Evolutionary conservation across 2,113 vertebrate species (phyloP), one percentile per base, ranked within the genome.

Genomic region (Lontra canadensis): DNA sequence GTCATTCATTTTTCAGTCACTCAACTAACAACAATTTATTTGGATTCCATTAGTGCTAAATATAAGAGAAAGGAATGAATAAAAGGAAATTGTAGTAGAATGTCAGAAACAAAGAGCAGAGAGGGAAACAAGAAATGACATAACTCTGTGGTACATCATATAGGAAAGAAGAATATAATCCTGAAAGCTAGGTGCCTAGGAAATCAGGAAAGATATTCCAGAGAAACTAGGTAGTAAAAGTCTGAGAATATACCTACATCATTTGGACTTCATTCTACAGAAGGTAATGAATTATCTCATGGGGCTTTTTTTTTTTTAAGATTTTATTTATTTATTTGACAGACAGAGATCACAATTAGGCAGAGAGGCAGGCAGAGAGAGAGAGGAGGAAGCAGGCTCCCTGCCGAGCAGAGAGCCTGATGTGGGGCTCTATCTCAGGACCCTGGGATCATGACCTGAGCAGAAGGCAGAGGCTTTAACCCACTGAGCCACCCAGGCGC

Each of bases 261-360:
- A 7, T 65, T 65, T 59, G 6, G 67, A 61, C 12, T 49, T 79
- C 31, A 29, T 36, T 42, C 25, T 74, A n/a, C 31, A 87, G 29
- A 55, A 69, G 59, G 76, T n/a, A 95, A 71, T 29, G 36, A 95
- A 52, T 59, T 81, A 73, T 74, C 65, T 89, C 73, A 85, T 34
- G 12, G 74, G 9, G 20, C 0, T 90, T 95, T 79, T 73, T 42
- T 42, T 42, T 42, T 42, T 42, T 42, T 42, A 42, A 42, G 42
- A 42, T 42, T 42, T 42, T 42, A 42, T 42, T 42, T 42, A 42
- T 42, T 42, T 42, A 42, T 42, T 42, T 42, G 42, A 42, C 42
- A 42, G 42, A 42, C 42, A 42, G 42, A 42, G 42, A 42, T 42
- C 42, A 42, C 42, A 42, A 42, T 5, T 42, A 42, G 42, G 42